Evolutionary conservation across 2,888 invertebrate genomes (phyloP), one percentile per base, ranked within the genome.

Genomic region (Sceliomorpha sp.): DNA sequence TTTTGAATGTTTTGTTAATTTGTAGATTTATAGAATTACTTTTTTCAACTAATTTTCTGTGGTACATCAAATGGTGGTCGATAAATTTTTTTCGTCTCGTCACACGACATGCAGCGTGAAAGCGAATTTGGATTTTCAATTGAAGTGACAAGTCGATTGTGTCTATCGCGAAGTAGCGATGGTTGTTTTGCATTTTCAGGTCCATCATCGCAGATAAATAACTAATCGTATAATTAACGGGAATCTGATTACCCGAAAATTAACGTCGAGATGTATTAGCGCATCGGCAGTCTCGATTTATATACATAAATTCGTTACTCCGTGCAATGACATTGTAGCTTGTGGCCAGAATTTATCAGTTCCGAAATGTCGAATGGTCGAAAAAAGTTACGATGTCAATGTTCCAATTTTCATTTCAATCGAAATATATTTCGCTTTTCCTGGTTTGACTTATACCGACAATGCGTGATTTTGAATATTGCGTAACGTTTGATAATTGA

Each of bases 181-280:
- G 40, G 24, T 39, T 47, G 40, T 47, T 62, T 47, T 47, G 53
- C 44, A 44, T 64, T 64, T 56, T 31, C 50, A 37, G 50, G 50
- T 56, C 56, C 37, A 64, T 56, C 56, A 64, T 56, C 44, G 26
- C 39, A 15, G 31, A 17, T 66, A 66, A 66, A 66, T 66, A 66
- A 55, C 36, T 63, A 55, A 63, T 48, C 44, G 55, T 32, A 29
- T 55, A 58, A 66, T 66, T 66, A 58, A 13, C 50, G 53, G 31
- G 24, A 66, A 66, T 47, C 59, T 40, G 59, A 66, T 66, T 59
- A 66, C 42, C 40, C 37, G 58, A 47, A 56, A 53, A 66, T 66
- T 42, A 59, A 47, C 59, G 66, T 47, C 32, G 40, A 51, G 42
- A 47, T 45, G 53, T 59, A 59, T 66, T 66, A 66, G 47, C 10